phyloP scores from a whole-genome alignment of 2,113 vertebrate species.

The Osmerus mordax region DNA sequence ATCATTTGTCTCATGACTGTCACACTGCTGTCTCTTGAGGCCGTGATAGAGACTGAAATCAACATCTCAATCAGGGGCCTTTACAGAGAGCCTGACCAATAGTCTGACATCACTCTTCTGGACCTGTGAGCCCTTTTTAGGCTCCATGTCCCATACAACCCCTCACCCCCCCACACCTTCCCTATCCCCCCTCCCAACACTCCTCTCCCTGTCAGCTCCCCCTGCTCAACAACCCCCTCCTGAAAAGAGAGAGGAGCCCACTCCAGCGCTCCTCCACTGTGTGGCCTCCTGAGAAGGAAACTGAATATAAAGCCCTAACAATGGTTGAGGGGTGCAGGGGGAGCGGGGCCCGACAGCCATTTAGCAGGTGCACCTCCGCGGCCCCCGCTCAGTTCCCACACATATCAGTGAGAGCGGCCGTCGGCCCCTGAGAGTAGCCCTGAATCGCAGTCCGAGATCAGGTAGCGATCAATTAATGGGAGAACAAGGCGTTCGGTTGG shows the following conservation, averaged over 20 bases:
- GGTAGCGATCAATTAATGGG: constrained; percentile 83
- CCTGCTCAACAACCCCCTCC: constrained; percentile 47
- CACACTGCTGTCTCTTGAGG: neutral
- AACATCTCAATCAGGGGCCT: neutral
- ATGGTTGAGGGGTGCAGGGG: constrained; percentile 59
- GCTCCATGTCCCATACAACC: neutral
- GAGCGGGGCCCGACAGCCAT: constrained; percentile 53
- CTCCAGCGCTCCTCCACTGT: constrained; percentile 47
- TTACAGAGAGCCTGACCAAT: constrained; percentile 4
- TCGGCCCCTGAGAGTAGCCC: constrained; percentile 67
- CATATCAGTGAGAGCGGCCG: constrained; percentile 74
- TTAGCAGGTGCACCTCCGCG: constrained; percentile 73
- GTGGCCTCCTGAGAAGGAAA: constrained; percentile 68
- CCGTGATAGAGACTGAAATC: neutral
- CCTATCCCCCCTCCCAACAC: constrained; percentile 38
- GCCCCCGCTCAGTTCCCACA: constrained; percentile 78
- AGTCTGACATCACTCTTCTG: constrained; percentile 37
- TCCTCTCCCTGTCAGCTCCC: constrained; percentile 31
- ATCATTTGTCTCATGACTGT: neutral
- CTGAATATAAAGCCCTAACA: constrained; percentile 71
- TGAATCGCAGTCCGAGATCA: constrained; percentile 74
- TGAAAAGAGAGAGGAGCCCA: constrained; percentile 57
- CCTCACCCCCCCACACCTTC: constrained; percentile 13
- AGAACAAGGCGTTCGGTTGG: constrained; percentile 63
- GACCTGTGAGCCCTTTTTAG: constrained; percentile 13